Percentiles rank a stretch among this genome's conserved stretches.
Evolutionary conservation across 2,113 vertebrate genomes (phyloP).

Genomic region (Tautogolabrus adspersus): DNA sequence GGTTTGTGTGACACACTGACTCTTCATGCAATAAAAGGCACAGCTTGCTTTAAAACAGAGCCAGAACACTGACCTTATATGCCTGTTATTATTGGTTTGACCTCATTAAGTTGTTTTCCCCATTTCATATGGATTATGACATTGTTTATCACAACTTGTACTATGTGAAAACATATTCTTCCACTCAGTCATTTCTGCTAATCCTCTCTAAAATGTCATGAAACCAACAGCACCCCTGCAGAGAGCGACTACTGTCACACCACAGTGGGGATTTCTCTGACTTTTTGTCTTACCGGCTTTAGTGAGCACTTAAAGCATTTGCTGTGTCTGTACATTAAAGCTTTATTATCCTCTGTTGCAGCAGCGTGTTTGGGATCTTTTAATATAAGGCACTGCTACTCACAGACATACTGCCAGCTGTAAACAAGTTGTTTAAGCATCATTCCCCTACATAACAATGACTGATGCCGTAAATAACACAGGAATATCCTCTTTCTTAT

Average conservation of each 20-base stretch:
- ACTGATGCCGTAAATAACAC: constrained; percentile 31
- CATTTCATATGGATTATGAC: constrained; percentile 49
- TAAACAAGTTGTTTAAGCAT: constrained; percentile 47
- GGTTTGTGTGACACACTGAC: constrained; percentile 2
- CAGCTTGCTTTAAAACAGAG: background rate
- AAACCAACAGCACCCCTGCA: constrained; percentile 50
- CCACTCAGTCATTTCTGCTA: constrained; percentile 37
- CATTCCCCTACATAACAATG: constrained; percentile 40
- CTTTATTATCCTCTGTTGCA: constrained; percentile 39
- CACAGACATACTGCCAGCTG: constrained; percentile 12
- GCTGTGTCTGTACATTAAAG: constrained; percentile 53
- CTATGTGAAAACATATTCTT: constrained; percentile 60
- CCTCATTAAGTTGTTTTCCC: constrained; percentile 65
- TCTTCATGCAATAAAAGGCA: constrained; percentile 4
- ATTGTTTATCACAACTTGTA: constrained; percentile 59
- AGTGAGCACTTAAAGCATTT: constrained; percentile 38
- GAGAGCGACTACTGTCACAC: constrained; percentile 36
- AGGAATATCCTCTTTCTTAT: constrained; percentile 30
- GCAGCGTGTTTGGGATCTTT: constrained; percentile 38
- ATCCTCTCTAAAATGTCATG: constrained; percentile 70
- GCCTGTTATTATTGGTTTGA: constrained; percentile 48
- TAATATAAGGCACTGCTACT: constrained; percentile 35
- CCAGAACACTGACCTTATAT: constrained; percentile 21
- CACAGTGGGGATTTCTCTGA: constrained; percentile 37
- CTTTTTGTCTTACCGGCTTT: constrained; percentile 43